Base-by-base conservation (phyloP, 2,888 invertebrate genomes). In the Cephonodes hylas region DNA sequence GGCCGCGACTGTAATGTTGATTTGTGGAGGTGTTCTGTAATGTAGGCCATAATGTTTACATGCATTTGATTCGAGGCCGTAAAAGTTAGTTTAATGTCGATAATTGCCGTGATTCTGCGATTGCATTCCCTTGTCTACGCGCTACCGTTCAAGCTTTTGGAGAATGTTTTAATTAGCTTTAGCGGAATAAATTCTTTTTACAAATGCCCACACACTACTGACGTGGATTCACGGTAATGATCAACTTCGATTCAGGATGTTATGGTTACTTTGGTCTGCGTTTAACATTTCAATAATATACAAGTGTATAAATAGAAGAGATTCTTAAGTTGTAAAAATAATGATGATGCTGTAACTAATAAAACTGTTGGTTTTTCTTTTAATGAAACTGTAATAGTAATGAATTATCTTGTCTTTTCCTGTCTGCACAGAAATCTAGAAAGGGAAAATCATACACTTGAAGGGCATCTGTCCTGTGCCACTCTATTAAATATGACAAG, bases 21-120 rank as follows among this genome's bases (percentile, higher is more conserved):
- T 82, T 79, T 82, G 79, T 84, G 77, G 72, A 79, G 79, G 72
- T 80, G 77, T 76, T 70, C 73, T 75, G 78, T 83, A 80, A 87
- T 86, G 83, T 89, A 78, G 89, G 86, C 79, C 85, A 84, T 80
- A 78, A 83, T 83, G 83, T 85, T 85, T 82, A 83, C 81, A 79
- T 81, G 76, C 77, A 61, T 61, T 61, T 45, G 79, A 80, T 80
- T 76, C 83, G 84, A 84, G 85, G 84, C 79, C 83, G 80, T 79
- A 77, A 80, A 77, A 70, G 71, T 73, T 73, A 73, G 69, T 61
- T 60, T 66, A 78, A 76, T 74, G 74, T 70, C 76, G 75, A 38
- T 79, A 79, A 84, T 81, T 80, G 75, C 77, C 76, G 77, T 74
- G 77, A 80, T 73, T 69, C 70, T 73, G 68, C 23, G n/a, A 38